Evolutionary conservation across 2,113 vertebrate genomes (phyloP).

Genomic region (Raphicerus campestris): DNA sequence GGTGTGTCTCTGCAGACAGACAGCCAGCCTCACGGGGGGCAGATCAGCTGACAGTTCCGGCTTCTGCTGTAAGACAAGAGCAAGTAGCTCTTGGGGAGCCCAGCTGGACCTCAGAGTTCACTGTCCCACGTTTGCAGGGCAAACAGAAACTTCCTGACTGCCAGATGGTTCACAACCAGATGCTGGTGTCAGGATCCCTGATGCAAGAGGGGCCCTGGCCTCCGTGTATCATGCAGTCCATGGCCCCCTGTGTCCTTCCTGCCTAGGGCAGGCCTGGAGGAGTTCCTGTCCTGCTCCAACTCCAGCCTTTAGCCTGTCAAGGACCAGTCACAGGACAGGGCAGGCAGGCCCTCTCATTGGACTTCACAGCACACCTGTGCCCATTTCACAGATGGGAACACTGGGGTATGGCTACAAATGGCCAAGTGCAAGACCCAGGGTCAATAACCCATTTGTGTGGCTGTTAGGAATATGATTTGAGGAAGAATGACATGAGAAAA

Average conservation of each 20-base stretch:
- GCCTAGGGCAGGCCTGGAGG: background rate
- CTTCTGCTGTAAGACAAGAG: background rate
- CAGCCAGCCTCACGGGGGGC: background rate
- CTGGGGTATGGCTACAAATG: rapidly evolving
- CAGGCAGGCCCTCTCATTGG: too few species aligned
- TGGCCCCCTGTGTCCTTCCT: background rate
- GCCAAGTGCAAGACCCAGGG: background rate
- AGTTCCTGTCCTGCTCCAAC: background rate
- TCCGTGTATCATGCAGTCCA: background rate
- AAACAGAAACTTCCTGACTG: background rate
- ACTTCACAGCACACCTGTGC: background rate
- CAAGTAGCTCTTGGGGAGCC: background rate
- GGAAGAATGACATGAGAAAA: background rate
- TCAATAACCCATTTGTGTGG: background rate
- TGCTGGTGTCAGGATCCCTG: background rate
- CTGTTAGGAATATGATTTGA: background rate
- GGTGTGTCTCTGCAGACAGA: background rate
- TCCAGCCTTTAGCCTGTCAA: rapidly evolving
- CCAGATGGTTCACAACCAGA: background rate
- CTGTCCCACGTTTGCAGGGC: background rate
- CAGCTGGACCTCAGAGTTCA: background rate
- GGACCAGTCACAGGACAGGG: background rate
- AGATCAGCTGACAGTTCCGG: background rate
- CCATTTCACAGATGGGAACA: background rate
- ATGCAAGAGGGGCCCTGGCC: background rate